These are phyloP conservation scores for Hemistola chrysoprasaria DNA, from an alignment of 2,888 invertebrate species.

Conservation along the genomic window DNA sequence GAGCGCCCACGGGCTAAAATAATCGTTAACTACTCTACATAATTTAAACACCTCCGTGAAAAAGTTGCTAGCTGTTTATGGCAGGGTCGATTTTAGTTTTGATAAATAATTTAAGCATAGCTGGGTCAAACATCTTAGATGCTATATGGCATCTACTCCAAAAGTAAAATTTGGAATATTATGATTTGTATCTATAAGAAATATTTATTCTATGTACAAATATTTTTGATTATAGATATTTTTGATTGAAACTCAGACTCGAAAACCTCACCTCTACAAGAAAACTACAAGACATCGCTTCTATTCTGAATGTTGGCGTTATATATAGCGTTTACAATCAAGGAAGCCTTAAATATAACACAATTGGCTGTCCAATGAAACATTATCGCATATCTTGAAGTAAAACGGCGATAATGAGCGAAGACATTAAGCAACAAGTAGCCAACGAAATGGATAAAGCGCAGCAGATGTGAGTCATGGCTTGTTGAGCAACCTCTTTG, in stretches of 20 bases:
- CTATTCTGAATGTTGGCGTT: not conserved
- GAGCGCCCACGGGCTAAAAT: constrained; percentile 64
- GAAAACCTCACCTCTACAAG: no score
- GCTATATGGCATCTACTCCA: no score
- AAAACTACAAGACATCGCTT: no score
- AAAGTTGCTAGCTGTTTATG: not conserved
- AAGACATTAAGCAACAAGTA: constrained; percentile 55
- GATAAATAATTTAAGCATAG: no score
- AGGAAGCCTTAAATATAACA: constrained; percentile 9
- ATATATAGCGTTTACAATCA: constrained; percentile 3
- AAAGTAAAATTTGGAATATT: no score
- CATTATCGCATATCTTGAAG: constrained; percentile 15
- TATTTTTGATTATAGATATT: no score
- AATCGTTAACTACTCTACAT: constrained; percentile 22
- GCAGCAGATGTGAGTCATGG: constrained; percentile 64
- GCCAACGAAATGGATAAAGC: constrained; percentile 54
- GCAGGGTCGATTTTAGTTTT: no score
- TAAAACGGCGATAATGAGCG: constrained; percentile 51
- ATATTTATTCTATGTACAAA: no score
- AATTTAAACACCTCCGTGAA: constrained; percentile 7
- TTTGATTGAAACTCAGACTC: no score
- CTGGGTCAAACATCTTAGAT: no score
- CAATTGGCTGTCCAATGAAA: constrained; percentile 6
- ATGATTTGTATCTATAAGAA: no score
- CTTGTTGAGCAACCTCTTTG: constrained; percentile 66